phyloP scores from a whole-genome alignment of 1,140 invertebrate genomes.

The Galleria mellonella region DNA sequence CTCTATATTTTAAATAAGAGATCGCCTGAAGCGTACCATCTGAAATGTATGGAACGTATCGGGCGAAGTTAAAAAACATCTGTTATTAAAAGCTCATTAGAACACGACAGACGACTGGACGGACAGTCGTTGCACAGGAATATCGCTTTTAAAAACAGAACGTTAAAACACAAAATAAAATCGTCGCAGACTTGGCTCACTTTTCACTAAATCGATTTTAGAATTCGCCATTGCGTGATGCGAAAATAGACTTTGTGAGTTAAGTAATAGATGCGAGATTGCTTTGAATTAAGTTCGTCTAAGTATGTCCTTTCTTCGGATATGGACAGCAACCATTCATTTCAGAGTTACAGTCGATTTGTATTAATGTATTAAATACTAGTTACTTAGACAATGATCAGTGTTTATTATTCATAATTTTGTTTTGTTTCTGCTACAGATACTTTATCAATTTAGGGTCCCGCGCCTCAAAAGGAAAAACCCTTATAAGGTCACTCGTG shows the following conservation, averaged over 20 bases:
- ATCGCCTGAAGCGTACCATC: constrained; percentile 42
- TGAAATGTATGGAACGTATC: constrained; percentile 39
- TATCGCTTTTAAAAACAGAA: no score
- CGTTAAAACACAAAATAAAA: no score
- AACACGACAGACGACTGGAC: constrained; percentile 19
- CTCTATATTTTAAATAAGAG: constrained; percentile 43
- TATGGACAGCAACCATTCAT: constrained; percentile 21
- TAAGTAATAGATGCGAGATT: no score
- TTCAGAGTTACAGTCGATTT: constrained; percentile 27
- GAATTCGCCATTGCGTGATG: no score
- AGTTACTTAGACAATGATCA: constrained; percentile 19
- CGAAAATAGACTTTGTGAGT: no score
- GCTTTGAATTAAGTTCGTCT: no score
- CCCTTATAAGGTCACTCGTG: no score
- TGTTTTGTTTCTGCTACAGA: constrained; percentile 16
- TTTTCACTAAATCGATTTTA: no score
- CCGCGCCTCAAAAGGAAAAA: no score
- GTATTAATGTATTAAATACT: constrained; percentile 46
- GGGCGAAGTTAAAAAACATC: constrained; percentile 36
- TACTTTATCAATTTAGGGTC: constrained; percentile 15
- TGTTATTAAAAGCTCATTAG: constrained; percentile 51
- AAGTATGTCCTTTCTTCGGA: no score
- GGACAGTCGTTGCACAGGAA: no score
- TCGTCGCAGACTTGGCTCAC: no score
- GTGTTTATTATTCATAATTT: background rate